A percentile compares a stretch with the other conserved stretches of the same genome.
Evolutionary conservation across 2,113 vertebrate genomes (phyloP).

Genomic region (Formicarius rufipectus): DNA sequence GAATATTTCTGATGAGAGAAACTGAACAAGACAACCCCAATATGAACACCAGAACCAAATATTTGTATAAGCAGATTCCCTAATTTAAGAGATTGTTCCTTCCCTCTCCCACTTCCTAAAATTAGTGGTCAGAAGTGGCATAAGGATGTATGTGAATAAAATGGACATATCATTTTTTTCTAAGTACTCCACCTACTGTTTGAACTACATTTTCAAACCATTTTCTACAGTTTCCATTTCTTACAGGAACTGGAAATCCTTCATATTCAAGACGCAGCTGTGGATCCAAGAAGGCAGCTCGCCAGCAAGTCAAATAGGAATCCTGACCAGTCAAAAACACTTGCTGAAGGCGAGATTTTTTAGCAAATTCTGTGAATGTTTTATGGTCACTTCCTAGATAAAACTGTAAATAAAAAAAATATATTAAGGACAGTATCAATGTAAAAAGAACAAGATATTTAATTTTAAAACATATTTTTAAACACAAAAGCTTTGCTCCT

Average conservation of each 20-base stretch:
- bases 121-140: neutral
- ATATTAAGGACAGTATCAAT: neutral
- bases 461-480: neutral
- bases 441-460: neutral
- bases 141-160: neutral
- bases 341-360: constrained; percentile 84
- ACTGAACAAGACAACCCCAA: neutral
- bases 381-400: constrained; percentile 85
- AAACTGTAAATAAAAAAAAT: constrained; percentile 75
- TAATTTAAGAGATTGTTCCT: neutral
- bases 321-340: constrained; percentile 76
- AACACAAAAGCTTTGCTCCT: neutral
- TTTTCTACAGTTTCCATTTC: constrained; percentile 27
- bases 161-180: neutral
- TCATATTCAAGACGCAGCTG: constrained; percentile 87
- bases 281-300: constrained; percentile 80
- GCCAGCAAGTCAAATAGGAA: constrained; percentile 84
- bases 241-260: constrained; percentile 84
- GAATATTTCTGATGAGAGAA: neutral
- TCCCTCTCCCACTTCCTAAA: neutral
- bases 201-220: neutral
- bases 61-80: neutral
- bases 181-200: neutral
- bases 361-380: constrained; percentile 78
- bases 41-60: neutral